Percentiles rank a stretch among this genome's conserved stretches.
These are phyloP conservation scores for Exephanes ischioxanthus DNA, from an alignment of 2,888 invertebrate species.

Conservation along the genomic window DNA sequence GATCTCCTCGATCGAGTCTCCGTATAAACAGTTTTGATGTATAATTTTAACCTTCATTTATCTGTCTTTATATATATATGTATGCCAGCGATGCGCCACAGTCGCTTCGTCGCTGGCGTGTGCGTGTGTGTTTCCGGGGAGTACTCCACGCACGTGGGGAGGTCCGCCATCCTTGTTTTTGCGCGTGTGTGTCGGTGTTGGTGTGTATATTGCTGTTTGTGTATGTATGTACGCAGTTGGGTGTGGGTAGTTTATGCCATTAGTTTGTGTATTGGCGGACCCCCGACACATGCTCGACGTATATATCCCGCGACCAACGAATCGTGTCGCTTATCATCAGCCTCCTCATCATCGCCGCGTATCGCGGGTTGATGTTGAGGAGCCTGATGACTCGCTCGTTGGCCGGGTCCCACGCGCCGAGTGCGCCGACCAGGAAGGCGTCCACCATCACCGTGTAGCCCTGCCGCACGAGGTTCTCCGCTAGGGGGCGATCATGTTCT, in stretches of 20 bases:
- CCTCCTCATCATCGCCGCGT: slow-evolving; percentile 72
- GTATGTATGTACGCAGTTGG: no score
- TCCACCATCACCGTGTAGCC: slow-evolving; percentile 64
- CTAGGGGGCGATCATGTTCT: slow-evolving; percentile 71
- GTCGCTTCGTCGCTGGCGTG: background rate
- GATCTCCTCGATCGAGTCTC: no score
- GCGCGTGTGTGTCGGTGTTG: no score
- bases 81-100: background rate
- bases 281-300: slow-evolving; percentile 78
- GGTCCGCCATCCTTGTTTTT: no score
- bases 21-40: no score
- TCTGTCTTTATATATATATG: no score
- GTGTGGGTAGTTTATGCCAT: no score
- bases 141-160: background rate
- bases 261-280: slow-evolving; percentile 64
- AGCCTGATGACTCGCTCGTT: slow-evolving; percentile 73
- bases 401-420: slow-evolving; percentile 77
- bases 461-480: slow-evolving; percentile 52
- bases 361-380: slow-evolving; percentile 60
- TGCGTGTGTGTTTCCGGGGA: background rate
- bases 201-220: no score
- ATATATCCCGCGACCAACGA: slow-evolving; percentile 78
- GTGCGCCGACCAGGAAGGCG: slow-evolving; percentile 72
- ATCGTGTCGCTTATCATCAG: slow-evolving; percentile 75
- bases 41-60: no score